Evolutionary conservation across 2,113 vertebrate genomes (phyloP), one percentile per base, ranked within the genome.

Genomic region (Oreamnos americanus): DNA sequence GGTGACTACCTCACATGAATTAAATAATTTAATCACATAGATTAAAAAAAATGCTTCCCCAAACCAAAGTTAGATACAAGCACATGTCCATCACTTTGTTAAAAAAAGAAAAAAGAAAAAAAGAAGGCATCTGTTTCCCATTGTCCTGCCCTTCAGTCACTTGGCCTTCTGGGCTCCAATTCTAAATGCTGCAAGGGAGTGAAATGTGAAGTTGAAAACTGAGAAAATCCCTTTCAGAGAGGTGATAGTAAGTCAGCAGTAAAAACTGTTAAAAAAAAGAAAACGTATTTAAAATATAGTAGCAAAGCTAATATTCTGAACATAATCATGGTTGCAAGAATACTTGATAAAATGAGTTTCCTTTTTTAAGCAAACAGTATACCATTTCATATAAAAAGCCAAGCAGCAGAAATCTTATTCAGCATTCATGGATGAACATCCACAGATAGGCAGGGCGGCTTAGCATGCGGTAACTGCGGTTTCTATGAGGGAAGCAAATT

Each of bases 391-490:
- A 74, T 78, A n/a, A 88, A 93, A 96, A 81, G 79, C 51, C 30
- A 49, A 83, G 74, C 14, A 60, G 62, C 83, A 91, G 88, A 76
- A 92, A 81, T 93, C 93, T 49, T 85, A 96, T 87, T 94, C 94
- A 93, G 49, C 28, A 26, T 95, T 49, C 21, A 28, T 93, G 36
- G 71, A 74, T 87, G 60, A 96, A 76, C n/a, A 81, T 79, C 57
- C 83, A 58, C 67, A 97, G 94, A 97, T 96, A 98, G 92, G 89
- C 57, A 93, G 39, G 55, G 55, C n/a, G 55, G 91, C 53, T 82
- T 62, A 96, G 92, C 19, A 10, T 21, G 17, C 26, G n/a, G 79
- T 79, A 49, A 36, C 87, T 92, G 81, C 64, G 64, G 49, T 94
- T 95, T 79, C 91, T 84, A 17, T 16, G 33, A 55, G 93, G 23